Percentiles rank a stretch among this genome's conserved stretches.
Evolutionary conservation across 37 sponge, comb jelly and placozoan species (phyloP).

Genomic region (Diacarnus erythraeanus): DNA sequence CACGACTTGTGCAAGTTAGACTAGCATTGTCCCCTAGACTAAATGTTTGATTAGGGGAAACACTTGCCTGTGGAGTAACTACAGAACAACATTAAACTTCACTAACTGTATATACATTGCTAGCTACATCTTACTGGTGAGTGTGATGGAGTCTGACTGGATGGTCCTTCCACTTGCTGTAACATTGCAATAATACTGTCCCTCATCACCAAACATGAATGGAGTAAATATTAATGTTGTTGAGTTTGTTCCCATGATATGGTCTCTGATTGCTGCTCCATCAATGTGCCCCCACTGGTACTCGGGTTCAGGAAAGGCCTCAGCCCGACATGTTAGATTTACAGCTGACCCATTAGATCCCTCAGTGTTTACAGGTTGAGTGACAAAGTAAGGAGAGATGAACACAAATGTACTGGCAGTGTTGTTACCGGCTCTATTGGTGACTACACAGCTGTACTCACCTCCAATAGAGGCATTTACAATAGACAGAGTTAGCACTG

Average conservation of each 20-base stretch:
- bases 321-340: background rate
- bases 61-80: background rate
- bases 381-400: background rate
- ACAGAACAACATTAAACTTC: no score
- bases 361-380: background rate
- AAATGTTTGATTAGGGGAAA: background rate
- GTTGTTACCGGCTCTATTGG: slow-evolving; percentile 2
- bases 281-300: background rate
- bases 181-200: background rate
- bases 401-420: background rate
- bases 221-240: background rate
- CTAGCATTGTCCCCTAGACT: background rate
- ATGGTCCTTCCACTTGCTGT: background rate
- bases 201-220: slow-evolving; percentile 12
- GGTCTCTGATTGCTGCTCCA: background rate
- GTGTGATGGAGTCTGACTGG: background rate
- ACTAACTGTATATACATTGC: no score
- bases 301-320: slow-evolving; percentile 2
- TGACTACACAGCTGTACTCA: slow-evolving; percentile 4
- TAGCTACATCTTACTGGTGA: background rate
- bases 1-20: slow-evolving; percentile 46
- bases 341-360: background rate
- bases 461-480: slow-evolving; percentile 8
- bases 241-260: background rate
- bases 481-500: background rate